Conservation (phyloP, 30 jellyfish, hydroid and myxozoan species). For the Sanderia malayensis region DNA sequence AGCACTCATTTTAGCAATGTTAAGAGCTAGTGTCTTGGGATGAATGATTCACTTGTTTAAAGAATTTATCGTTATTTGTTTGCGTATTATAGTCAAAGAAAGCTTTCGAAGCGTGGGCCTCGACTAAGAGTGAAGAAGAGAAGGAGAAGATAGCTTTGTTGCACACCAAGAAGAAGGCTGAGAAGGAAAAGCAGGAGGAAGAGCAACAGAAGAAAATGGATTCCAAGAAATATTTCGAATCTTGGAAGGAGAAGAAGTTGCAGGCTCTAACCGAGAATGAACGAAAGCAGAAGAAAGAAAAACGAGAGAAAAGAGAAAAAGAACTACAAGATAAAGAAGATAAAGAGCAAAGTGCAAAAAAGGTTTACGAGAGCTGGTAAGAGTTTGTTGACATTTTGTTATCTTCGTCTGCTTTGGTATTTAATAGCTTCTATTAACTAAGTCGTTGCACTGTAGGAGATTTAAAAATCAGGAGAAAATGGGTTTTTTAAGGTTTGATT, state of each 20-base stretch:
- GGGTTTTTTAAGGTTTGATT: too few relatives aligned
- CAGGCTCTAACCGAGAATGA: slow-evolving; percentile 43
- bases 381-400: too few relatives aligned
- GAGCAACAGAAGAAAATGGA: slow-evolving; percentile 63
- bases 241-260: slow-evolving; percentile 76
- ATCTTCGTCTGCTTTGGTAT: too few relatives aligned
- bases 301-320: slow-evolving; percentile 43
- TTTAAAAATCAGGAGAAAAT: too few relatives aligned
- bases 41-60: too few relatives aligned
- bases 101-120: slow-evolving; percentile 81
- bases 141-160: slow-evolving; percentile 13
- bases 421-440: too few relatives aligned
- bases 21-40: too few relatives aligned
- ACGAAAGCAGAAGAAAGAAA: slow-evolving; percentile 40
- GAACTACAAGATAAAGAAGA: slow-evolving; percentile 65
- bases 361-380: slow-evolving; percentile 79
- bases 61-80: too few relatives aligned
- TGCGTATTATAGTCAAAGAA: slow-evolving; percentile 58
- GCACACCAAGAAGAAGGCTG: slow-evolving; percentile 34
- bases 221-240: slow-evolving; percentile 64
- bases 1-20: too few relatives aligned
- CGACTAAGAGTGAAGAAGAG: slow-evolving; percentile 38
- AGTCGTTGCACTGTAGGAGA: too few relatives aligned
- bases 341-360: slow-evolving; percentile 45
- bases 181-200: slow-evolving; percentile 68